Percentiles rank a stretch among this genome's conserved stretches.
These are phyloP conservation scores for Eriosoma lanigerum DNA, from an alignment of 1,140 invertebrate species.

Conservation along the genomic window DNA sequence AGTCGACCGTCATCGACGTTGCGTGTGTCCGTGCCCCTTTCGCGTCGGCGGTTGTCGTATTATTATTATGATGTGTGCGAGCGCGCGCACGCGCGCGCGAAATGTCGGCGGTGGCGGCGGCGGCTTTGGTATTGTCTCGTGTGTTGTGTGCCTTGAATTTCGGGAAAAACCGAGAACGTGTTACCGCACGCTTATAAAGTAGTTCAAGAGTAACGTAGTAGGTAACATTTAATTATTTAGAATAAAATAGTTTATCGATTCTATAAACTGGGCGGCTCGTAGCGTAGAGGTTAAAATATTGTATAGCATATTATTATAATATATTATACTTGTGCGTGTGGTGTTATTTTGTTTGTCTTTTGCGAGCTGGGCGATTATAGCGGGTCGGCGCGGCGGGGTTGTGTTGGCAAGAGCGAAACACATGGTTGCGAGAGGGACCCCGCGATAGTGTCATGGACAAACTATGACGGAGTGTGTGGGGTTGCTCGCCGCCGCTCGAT, in stretches of 20 bases:
- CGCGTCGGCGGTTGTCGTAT: neutral
- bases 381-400: neutral
- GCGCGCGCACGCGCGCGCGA: neutral
- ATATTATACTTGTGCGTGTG: no score
- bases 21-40: neutral
- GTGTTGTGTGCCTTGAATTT: constrained; percentile 28
- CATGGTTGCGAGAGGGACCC: neutral
- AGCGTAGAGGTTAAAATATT: no score
- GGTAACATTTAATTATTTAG: no score
- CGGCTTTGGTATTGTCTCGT: neutral
- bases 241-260: no score
- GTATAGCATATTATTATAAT: no score
- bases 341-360: neutral
- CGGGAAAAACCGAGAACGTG: constrained; percentile 21
- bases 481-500: neutral
- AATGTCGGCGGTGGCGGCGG: neutral
- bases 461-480: neutral
- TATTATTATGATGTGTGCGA: neutral
- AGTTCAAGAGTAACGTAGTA: constrained; percentile 38
- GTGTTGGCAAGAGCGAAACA: neutral
- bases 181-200: constrained; percentile 5
- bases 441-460: constrained; percentile 27
- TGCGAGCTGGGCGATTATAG: neutral
- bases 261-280: no score
- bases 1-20: neutral